Conservation (phyloP, 2,797 vertebrate species). For the Dermochelys coriacea region DNA sequence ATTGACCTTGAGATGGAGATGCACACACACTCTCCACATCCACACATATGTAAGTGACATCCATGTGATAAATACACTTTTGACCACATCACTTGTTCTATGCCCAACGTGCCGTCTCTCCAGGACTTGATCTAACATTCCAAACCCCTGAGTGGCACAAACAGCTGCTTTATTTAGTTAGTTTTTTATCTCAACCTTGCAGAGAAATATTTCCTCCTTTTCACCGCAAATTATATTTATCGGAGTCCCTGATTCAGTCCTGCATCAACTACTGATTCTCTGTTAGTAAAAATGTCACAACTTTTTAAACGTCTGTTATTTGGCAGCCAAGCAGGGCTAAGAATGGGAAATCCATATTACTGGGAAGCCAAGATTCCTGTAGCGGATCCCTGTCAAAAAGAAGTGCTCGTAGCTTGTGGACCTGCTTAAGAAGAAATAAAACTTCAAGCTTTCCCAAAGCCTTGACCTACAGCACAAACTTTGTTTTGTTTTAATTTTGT, state of each 20-base stretch:
- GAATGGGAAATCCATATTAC: not conserved
- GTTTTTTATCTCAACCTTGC: not conserved
- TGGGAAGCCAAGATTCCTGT: not conserved
- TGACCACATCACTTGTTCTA: not conserved
- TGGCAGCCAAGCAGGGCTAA: conserved; percentile 19
- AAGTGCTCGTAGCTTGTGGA: conserved; percentile 39
- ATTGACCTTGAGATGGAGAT: not conserved
- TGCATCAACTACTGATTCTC: not conserved
- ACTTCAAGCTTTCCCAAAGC: conserved; percentile 4
- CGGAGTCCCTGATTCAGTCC: not conserved
- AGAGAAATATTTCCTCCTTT: not conserved
- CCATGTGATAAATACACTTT: not conserved
- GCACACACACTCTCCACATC: not conserved
- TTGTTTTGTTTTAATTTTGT: not conserved
- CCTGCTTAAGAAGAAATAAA: conserved; percentile 51
- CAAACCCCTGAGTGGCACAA: not conserved
- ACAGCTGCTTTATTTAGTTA: not conserved
- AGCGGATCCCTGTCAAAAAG: conserved; percentile 4
- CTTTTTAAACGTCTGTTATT: not conserved
- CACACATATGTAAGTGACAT: not conserved
- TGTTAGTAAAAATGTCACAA: not conserved
- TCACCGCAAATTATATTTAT: not conserved
- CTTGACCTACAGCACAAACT: not conserved
- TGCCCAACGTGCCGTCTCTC: not conserved
- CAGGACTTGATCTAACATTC: not conserved